These are phyloP conservation scores for Lates calcarifer DNA, from an alignment of 2,113 vertebrate species.

Conservation along the genomic window DNA sequence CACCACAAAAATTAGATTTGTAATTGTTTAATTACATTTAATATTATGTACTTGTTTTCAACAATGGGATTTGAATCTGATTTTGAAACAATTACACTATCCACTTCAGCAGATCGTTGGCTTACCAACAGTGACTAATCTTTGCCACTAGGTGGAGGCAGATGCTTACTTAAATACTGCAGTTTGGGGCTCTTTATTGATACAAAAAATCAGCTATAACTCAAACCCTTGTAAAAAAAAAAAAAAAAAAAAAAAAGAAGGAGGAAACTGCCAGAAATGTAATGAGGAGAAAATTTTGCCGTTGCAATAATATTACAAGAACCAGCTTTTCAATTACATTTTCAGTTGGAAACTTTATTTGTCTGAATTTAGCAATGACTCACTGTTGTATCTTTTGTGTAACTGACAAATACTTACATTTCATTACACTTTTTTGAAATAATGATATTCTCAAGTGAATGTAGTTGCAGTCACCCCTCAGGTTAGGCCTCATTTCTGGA, in stretches of 20 bases:
- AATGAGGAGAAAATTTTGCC: neutral
- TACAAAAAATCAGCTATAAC: neutral
- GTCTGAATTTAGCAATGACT: neutral
- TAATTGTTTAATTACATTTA: no score
- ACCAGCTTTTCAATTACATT: neutral
- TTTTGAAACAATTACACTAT: neutral
- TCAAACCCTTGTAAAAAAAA: slow-evolving; percentile 3
- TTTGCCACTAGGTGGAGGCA: slow-evolving; percentile 82
- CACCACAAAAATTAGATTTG: no score
- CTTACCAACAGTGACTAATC: neutral
- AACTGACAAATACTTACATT: neutral
- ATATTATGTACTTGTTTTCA: neutral
- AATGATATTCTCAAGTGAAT: neutral
- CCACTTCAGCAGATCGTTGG: neutral
- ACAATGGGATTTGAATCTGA: neutral
- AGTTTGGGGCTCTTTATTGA: neutral
- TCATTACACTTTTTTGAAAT: neutral
- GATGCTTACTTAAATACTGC: slow-evolving; percentile 31
- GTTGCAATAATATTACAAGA: neutral
- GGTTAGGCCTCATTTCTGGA: neutral
- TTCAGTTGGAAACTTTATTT: neutral
- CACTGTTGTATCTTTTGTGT: neutral
- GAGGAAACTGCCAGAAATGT: neutral
- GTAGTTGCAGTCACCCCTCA: neutral
- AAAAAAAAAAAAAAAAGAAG: no score